Evolutionary conservation across 2,888 invertebrate species (phyloP).

Genomic region (Melanostoma mellinum): DNA sequence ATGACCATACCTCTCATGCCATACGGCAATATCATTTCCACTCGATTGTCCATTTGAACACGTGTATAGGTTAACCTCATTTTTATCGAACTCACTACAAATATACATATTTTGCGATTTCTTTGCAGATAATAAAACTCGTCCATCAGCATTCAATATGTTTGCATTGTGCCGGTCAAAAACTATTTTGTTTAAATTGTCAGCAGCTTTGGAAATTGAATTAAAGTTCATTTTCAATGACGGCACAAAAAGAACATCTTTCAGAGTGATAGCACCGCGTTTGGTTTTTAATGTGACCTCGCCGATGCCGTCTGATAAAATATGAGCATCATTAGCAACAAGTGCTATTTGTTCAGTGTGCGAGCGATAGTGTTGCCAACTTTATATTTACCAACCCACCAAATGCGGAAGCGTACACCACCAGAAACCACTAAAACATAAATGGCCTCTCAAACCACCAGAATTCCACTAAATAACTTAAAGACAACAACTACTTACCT

Average conservation of each 20-base stretch:
- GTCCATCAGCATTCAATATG: not conserved
- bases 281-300: constrained; percentile 21
- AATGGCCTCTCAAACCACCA: no score
- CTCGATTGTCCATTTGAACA: not conserved
- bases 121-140: constrained; percentile 8
- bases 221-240: constrained; percentile 16
- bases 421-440: no score
- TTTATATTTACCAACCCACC: no score
- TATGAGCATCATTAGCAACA: constrained; percentile 17
- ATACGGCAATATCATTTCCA: constrained; percentile 4
- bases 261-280: not conserved
- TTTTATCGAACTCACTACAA: not conserved
- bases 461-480: no score
- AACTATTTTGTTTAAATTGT: constrained; percentile 12
- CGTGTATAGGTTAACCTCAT: constrained; percentile 21
- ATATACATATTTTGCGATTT: constrained; percentile 18
- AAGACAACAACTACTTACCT: no score
- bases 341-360: constrained; percentile 22
- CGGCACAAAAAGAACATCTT: constrained; percentile 7
- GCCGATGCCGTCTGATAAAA: constrained; percentile 23
- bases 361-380: no score
- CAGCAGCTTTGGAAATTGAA: constrained; percentile 12
- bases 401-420: no score
- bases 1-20: constrained; percentile 10
- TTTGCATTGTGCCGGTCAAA: constrained; percentile 5